These are phyloP conservation scores for Otocyon megalotis DNA, from an alignment of 2,113 vertebrate genomes.

Conservation along the genomic window DNA sequence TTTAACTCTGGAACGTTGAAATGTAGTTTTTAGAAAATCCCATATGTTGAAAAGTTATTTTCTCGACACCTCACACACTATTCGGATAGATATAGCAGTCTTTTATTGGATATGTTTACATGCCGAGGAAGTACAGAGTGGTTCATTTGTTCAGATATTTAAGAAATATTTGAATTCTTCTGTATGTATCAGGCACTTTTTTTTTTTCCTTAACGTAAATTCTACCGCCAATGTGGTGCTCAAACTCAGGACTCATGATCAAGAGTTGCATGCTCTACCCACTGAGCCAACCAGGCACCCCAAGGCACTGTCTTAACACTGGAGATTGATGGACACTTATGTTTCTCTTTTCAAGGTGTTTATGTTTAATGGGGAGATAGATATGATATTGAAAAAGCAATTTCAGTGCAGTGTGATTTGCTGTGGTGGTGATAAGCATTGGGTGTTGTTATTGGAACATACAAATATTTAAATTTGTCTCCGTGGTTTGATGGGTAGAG, in stretches of 20 bases:
- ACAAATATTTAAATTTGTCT: background rate
- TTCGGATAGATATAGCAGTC: background rate
- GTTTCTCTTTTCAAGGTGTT: background rate
- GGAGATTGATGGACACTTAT: background rate
- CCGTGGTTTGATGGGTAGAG: background rate
- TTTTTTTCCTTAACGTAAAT: background rate
- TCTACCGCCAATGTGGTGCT: background rate
- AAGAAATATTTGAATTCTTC: background rate
- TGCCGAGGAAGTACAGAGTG: constrained; percentile 16
- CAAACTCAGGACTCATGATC: background rate
- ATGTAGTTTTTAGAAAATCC: background rate
- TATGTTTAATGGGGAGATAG: background rate
- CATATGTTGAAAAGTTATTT: background rate
- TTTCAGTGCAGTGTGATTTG: background rate
- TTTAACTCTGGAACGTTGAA: background rate
- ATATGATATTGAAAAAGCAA: background rate
- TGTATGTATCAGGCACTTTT: background rate
- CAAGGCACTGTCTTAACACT: background rate
- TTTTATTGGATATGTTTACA: background rate
- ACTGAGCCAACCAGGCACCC: background rate
- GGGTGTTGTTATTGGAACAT: background rate
- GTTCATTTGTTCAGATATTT: background rate
- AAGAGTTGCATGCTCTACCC: background rate
- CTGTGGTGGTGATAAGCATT: background rate
- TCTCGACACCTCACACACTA: background rate